A percentile compares a stretch with the other conserved stretches of the same genome.
phyloP scores from a whole-genome alignment of 1,140 invertebrate species.

The Paraescarpia echinospica region DNA sequence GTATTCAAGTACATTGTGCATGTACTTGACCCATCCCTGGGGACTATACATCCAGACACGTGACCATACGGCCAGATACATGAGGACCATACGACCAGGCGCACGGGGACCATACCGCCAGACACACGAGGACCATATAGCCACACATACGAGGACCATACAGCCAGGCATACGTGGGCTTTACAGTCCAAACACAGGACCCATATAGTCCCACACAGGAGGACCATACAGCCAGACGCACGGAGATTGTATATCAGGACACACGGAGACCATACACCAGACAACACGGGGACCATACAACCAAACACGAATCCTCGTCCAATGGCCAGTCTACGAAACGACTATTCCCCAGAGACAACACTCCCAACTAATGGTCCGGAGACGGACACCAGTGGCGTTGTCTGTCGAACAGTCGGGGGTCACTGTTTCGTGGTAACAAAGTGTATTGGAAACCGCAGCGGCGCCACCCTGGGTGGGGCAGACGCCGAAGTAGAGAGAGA shows the following conservation, averaged over 20 bases:
- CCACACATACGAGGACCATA: not conserved
- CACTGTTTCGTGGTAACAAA: not conserved
- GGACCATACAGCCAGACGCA: not conserved
- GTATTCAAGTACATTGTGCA: no score
- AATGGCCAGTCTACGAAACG: not conserved
- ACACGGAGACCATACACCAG: not conserved
- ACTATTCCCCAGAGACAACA: not conserved
- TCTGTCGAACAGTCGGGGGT: not conserved
- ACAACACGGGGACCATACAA: not conserved
- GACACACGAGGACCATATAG: not conserved
- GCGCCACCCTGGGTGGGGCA: not conserved
- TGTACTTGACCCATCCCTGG: no score
- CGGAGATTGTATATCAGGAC: not conserved
- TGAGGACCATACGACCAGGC: not conserved
- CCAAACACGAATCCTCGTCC: not conserved
- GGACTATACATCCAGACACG: no score
- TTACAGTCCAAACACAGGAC: not conserved
- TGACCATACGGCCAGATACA: not conserved
- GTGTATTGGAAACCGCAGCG: not conserved
- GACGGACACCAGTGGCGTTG: not conserved
- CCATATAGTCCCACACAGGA: not conserved
- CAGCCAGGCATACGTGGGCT: not conserved
- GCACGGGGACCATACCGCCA: not conserved
- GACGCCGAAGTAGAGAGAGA: not conserved
- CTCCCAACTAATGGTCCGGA: not conserved